Percentiles rank a stretch among this genome's conserved stretches.
Conservation (phyloP, 1,140 invertebrate genomes). For the Anthonomus grandis region DNA sequence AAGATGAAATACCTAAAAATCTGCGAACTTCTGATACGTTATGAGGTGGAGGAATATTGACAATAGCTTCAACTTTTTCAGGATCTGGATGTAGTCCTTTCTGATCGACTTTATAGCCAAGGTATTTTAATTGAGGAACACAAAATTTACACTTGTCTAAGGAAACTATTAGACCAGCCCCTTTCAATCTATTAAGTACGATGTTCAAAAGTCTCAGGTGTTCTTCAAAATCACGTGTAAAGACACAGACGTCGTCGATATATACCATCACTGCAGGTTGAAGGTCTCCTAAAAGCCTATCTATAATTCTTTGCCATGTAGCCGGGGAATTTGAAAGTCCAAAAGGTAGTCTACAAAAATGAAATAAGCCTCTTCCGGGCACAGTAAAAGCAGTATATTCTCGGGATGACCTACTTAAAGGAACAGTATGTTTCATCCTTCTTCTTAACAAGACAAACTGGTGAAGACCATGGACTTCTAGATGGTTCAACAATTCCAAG, state of each 20-base stretch:
- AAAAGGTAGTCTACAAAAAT: background rate
- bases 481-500: slow-evolving; percentile 26
- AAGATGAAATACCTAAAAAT: slow-evolving; percentile 51
- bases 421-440: slow-evolving; percentile 39
- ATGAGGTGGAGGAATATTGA: slow-evolving; percentile 31
- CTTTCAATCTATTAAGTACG: background rate
- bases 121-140: slow-evolving; percentile 29
- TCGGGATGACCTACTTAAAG: slow-evolving; percentile 36
- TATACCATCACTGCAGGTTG: too few relatives aligned
- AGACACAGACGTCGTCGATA: background rate
- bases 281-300: too few relatives aligned
- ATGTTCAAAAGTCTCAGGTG: background rate
- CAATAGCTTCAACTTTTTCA: slow-evolving; percentile 41
- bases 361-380: slow-evolving; percentile 33
- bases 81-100: slow-evolving; percentile 23
- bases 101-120: slow-evolving; percentile 36
- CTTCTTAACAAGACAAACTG: slow-evolving; percentile 34
- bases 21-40: slow-evolving; percentile 29
- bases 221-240: background rate
- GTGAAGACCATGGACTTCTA: slow-evolving; percentile 27
- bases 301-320: too few relatives aligned
- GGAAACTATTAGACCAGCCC: background rate
- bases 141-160: slow-evolving; percentile 25
- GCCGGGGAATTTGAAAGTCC: too few relatives aligned
- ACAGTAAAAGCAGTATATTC: slow-evolving; percentile 49